These are phyloP conservation scores for Notoglanidium macrostoma DNA, from an alignment of 2,797 vertebrate species.

Conservation along the genomic window DNA sequence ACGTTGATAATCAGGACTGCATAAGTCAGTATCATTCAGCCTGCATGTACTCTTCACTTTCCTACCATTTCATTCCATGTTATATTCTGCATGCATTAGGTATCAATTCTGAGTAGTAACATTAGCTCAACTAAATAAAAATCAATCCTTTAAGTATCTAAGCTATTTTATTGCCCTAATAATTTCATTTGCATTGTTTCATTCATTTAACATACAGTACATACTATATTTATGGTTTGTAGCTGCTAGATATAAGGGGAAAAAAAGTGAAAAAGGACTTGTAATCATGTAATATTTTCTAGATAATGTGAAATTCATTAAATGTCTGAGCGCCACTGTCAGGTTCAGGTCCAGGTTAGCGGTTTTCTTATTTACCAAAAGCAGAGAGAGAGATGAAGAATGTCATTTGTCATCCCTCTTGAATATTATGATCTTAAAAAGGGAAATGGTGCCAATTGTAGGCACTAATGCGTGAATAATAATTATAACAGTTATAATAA, in stretches of 20 bases:
- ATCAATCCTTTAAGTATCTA: not conserved
- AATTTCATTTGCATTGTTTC: not conserved
- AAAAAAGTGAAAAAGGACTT: not conserved
- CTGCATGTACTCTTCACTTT: conserved; percentile 16
- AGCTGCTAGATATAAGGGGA: not conserved
- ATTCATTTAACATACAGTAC: not conserved
- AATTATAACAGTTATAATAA: not conserved
- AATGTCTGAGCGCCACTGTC: not conserved
- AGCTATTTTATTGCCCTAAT: not conserved
- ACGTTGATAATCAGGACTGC: conserved; percentile 91
- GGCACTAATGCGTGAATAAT: not conserved
- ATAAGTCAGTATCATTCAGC: conserved; percentile 76
- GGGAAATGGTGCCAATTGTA: too few species aligned
- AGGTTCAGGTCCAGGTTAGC: not conserved
- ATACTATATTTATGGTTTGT: not conserved
- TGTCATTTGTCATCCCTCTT: not conserved
- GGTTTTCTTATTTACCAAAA: not conserved
- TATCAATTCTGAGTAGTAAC: not conserved
- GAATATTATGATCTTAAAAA: too few species aligned
- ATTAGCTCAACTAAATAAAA: not conserved
- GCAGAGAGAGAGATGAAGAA: not conserved
- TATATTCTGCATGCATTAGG: not conserved
- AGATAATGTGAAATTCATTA: not conserved
- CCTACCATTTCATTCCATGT: conserved; percentile 1
- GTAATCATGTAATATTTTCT: not conserved